Evolutionary conservation across 1,140 invertebrate species (phyloP).

Genomic region (Delia radicum): DNA sequence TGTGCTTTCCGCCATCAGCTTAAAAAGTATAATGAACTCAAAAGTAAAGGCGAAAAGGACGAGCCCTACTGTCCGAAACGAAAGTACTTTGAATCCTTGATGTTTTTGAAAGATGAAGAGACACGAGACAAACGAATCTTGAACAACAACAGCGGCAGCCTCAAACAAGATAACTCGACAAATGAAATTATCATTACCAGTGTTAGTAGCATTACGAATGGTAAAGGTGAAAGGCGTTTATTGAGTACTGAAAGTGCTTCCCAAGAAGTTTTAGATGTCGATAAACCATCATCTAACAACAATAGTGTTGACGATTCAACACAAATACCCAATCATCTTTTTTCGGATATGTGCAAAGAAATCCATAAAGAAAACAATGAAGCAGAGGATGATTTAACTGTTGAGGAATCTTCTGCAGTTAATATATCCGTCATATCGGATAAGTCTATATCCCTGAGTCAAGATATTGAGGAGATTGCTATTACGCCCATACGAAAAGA

Average conservation of each 20-base stretch:
- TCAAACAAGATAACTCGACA: slow-evolving; percentile 34
- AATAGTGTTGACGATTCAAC: not conserved
- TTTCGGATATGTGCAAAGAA: slow-evolving; percentile 14
- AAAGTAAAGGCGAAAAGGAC: slow-evolving; percentile 51
- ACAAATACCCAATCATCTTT: slow-evolving; percentile 2
- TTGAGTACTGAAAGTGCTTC: not conserved
- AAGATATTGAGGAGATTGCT: slow-evolving; percentile 14
- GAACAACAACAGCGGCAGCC: slow-evolving; percentile 26
- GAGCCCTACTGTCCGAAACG: slow-evolving; percentile 52
- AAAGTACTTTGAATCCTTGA: slow-evolving; percentile 51
- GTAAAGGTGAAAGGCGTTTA: not conserved
- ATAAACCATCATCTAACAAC: not conserved
- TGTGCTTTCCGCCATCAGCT: slow-evolving; percentile 54
- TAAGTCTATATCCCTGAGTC: slow-evolving; percentile 8
- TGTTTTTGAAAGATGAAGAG: slow-evolving; percentile 53
- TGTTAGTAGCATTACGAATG: not conserved
- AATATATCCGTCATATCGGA: slow-evolving; percentile 7
- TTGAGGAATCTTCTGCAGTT: not conserved
- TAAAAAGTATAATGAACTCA: slow-evolving; percentile 51
- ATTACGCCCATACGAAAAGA: slow-evolving; percentile 18
- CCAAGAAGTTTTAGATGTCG: not conserved
- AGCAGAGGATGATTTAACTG: not conserved
- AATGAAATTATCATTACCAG: slow-evolving; percentile 32
- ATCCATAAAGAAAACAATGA: not conserved
- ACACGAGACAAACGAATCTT: slow-evolving; percentile 38